phyloP scores from a whole-genome alignment of 2,113 vertebrate genomes.

The Clarias magur region DNA sequence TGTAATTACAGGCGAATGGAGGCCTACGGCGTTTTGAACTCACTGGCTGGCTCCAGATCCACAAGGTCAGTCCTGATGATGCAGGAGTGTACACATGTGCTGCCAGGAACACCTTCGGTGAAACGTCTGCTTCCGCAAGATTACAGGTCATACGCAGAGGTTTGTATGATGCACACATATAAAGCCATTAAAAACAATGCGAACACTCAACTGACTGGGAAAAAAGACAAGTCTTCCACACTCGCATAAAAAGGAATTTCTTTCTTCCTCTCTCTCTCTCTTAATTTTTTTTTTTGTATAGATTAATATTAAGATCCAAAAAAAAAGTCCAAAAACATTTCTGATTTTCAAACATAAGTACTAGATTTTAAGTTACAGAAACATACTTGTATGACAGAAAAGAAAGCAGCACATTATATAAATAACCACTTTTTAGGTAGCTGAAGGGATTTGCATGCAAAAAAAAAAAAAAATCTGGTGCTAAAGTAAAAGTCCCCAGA shows the following conservation, averaged over 20 bases:
- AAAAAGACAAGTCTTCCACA: not conserved
- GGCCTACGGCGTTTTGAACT: constrained; percentile 58
- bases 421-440: too few species aligned
- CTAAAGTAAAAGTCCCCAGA: too few species aligned
- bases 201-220: constrained; percentile 40
- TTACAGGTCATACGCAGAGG: constrained; percentile 56
- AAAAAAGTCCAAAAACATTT: too few species aligned
- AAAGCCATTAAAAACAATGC: constrained; percentile 24
- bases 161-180: constrained; percentile 48
- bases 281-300: not conserved
- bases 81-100: constrained; percentile 61
- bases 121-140: constrained; percentile 58
- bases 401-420: too few species aligned
- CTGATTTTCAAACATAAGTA: too few species aligned
- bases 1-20: constrained; percentile 58
- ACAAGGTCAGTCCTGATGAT: constrained; percentile 48
- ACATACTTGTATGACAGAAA: too few species aligned
- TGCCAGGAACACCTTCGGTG: constrained; percentile 61
- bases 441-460: too few species aligned
- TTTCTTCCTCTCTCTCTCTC: not conserved
- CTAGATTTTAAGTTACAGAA: too few species aligned
- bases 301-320: not conserved
- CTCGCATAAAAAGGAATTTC: not conserved
- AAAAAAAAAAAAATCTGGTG: too few species aligned
- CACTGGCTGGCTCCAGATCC: constrained; percentile 64